Conservation (phyloP, 2,888 invertebrate genomes). For the Pecten maximus region DNA sequence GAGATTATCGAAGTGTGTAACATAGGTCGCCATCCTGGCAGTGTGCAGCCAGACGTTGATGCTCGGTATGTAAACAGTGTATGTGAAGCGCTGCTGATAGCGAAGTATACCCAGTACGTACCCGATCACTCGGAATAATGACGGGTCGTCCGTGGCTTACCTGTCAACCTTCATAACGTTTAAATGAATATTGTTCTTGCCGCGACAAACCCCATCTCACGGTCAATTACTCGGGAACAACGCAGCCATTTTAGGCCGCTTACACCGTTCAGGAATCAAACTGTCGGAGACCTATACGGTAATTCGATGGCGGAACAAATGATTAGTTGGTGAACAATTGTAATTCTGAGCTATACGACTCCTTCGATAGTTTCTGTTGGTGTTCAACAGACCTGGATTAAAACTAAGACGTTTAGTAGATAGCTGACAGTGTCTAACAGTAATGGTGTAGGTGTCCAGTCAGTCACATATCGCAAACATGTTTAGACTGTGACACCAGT, state of each 20-base stretch:
- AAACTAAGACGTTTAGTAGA: neutral
- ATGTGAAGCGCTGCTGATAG: neutral
- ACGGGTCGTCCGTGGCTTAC: slow-evolving; percentile 20
- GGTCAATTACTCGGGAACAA: slow-evolving; percentile 23
- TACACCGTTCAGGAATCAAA: slow-evolving; percentile 9
- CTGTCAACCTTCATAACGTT: slow-evolving; percentile 29
- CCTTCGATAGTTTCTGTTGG: neutral
- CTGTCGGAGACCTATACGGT: neutral
- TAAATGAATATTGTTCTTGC: slow-evolving; percentile 33
- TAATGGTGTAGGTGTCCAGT: slow-evolving; percentile 36
- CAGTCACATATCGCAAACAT: slow-evolving; percentile 37
- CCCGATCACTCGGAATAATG: neutral
- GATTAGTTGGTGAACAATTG: neutral
- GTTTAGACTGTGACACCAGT: neutral
- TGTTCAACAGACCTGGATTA: neutral
- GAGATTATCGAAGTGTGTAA: neutral
- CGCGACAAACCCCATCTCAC: neutral
- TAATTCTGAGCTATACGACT: neutral
- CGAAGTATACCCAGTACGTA: neutral
- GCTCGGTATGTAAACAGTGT: neutral
- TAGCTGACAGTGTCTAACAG: neutral
- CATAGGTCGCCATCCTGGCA: neutral
- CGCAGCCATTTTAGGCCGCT: neutral
- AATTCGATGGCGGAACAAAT: slow-evolving; percentile 33
- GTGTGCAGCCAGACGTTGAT: neutral